A percentile compares a stretch with the other conserved stretches of the same genome.
Conservation (phyloP, 1,140 invertebrate genomes). For the Scaptomyza pallida region DNA sequence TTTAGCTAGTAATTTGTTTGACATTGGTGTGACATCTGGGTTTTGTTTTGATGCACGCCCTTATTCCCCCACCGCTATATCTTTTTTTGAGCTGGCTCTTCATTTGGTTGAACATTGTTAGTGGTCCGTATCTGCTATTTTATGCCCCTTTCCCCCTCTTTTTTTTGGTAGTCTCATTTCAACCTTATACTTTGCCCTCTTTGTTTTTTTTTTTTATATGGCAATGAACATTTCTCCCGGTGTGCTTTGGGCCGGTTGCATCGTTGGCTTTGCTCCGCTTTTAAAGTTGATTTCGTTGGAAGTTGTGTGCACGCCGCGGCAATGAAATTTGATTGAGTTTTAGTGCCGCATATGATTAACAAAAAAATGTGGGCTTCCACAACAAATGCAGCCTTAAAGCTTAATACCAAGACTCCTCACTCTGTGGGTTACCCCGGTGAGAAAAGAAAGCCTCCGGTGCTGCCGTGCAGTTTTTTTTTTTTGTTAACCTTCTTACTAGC, state of each 20-base stretch:
- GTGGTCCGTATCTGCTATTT: no score
- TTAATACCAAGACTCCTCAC: no score
- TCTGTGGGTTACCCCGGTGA: slow-evolving; percentile 31
- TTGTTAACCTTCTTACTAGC: slow-evolving; percentile 5
- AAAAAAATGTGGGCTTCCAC: slow-evolving; percentile 27
- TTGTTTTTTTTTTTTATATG: slow-evolving; percentile 35
- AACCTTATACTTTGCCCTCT: no score
- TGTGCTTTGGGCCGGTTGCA: slow-evolving; percentile 4
- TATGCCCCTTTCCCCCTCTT: no score
- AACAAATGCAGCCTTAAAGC: slow-evolving; percentile 3
- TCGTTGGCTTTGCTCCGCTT: slow-evolving; percentile 31
- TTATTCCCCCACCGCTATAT: no score
- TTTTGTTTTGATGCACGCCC: no score
- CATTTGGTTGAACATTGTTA: no score
- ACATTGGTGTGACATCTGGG: no score
- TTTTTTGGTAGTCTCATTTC: not conserved
- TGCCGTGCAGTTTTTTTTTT: slow-evolving; percentile 49
- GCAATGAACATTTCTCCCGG: slow-evolving; percentile 24
- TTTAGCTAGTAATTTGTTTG: no score
- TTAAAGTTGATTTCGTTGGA: slow-evolving; percentile 45
- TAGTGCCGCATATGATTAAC: slow-evolving; percentile 74
- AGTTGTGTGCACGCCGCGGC: slow-evolving; percentile 39
- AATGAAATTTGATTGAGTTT: slow-evolving; percentile 75
- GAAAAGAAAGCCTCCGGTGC: slow-evolving; percentile 35
- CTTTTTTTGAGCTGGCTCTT: no score